Percentiles rank a stretch among this genome's conserved stretches.
phyloP scores from a whole-genome alignment of 2,888 invertebrate species.

The Hermodice carunculata region DNA sequence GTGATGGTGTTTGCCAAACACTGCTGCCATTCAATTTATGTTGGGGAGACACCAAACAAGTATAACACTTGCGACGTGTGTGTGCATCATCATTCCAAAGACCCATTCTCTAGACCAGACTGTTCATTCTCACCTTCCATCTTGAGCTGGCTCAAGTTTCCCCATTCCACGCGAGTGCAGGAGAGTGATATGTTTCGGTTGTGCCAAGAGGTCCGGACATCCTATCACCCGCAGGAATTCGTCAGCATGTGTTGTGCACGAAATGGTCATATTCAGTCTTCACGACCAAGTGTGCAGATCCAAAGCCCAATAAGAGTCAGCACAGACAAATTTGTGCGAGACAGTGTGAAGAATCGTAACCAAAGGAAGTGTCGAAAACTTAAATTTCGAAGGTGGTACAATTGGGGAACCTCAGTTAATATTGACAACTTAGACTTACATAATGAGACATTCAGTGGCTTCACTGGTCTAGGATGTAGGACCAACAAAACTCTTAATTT shows the following conservation, averaged over 20 bases:
- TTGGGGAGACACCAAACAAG: neutral
- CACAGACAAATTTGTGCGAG: too few species aligned
- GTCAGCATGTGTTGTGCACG: conserved; percentile 18
- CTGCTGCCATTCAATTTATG: conserved; percentile 1
- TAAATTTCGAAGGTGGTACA: conserved; percentile 6
- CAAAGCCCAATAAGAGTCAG: too few species aligned
- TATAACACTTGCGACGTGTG: conserved; percentile 30
- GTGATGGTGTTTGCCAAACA: neutral
- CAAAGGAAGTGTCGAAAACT: conserved; percentile 4
- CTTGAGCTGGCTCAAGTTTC: too few species aligned
- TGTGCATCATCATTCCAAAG: conserved; percentile 22
- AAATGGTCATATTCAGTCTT: too few species aligned
- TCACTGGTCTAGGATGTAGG: conserved; percentile 67
- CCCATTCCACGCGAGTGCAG: too few species aligned
- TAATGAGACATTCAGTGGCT: conserved; percentile 21
- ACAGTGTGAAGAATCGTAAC: too few species aligned
- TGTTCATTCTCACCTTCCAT: conserved; percentile 8
- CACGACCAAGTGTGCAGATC: neutral
- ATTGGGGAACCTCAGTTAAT: conserved; percentile 4
- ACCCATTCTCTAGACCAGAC: conserved; percentile 16
- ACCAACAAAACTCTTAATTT: conserved; percentile 76
- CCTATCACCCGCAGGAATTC: conserved; percentile 29
- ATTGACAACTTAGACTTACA: neutral
- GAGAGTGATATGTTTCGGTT: neutral
- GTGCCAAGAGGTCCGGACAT: conserved; percentile 13